A percentile compares a stretch with the other conserved stretches of the same genome.
phyloP scores from a whole-genome alignment of 92 coral and sea anemone genomes.

The Muricea muricata region DNA sequence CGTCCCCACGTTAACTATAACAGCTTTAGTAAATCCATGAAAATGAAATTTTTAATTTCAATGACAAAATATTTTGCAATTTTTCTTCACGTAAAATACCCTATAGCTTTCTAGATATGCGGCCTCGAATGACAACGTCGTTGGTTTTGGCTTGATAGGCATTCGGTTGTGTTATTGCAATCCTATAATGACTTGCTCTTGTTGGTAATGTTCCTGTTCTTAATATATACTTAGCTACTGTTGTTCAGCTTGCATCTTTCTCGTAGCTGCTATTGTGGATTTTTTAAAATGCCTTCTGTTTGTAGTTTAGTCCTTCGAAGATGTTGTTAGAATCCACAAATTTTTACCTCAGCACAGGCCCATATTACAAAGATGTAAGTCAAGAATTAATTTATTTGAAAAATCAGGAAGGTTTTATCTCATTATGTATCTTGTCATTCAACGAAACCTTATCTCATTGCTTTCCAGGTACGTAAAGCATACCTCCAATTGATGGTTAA shows the following conservation, averaged over 20 bases:
- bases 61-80: no score
- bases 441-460: neutral
- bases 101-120: no score
- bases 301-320: neutral
- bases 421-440: no score
- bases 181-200: no score
- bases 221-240: neutral
- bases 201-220: neutral
- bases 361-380: slow-evolving; percentile 16
- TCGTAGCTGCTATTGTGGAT: neutral
- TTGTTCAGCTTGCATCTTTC: neutral
- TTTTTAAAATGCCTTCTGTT: neutral
- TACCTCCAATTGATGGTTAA: slow-evolving; percentile 10
- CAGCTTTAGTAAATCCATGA: no score
- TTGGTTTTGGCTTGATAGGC: no score
- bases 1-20: no score
- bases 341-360: neutral
- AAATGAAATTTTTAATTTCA: no score
- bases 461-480: slow-evolving; percentile 5
- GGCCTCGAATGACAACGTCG: no score
- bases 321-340: neutral
- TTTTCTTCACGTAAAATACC: no score
- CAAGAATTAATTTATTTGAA: neutral
- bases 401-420: neutral
- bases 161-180: no score